Base-by-base conservation (phyloP, 2,113 vertebrate genomes). In the Microcebus griseorufus region DNA sequence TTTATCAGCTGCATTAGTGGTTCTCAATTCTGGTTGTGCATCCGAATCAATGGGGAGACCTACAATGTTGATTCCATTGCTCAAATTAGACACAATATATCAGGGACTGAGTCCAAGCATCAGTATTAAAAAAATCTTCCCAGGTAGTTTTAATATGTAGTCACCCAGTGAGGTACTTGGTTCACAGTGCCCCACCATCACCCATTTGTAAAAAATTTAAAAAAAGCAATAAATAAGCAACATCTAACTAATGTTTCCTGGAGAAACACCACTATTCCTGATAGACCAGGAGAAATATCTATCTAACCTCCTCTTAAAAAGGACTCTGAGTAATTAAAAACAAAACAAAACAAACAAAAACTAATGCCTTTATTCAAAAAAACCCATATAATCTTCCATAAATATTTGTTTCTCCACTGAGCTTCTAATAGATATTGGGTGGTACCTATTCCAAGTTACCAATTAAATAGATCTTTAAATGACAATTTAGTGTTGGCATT, bases 401-500 rank as follows among this genome's bases (percentile, higher is more conserved):
- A 81, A 42, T 92, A 53, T 51, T 65, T 87, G 94, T 93, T 90
- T 60, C 48, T 73, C 2, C 13, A 70, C 72, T 94, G 88, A 94
- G 72, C 48, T 95, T 94, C 48, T 75, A 48, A 93, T 86, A 86
- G 58, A 82, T 83, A 34, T 73, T 95, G 85, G 12, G 12, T 93
- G 62, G 48, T 97, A 93, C 69, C 78, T 94, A 70, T 88, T 96
- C 34, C 72, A 95, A 97, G 95, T 96, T 45, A 58, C 88, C 84
- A 97, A 70, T 94, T 98, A 97, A 96, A 80, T 67, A 94, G 76
- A 90, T 95, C 45, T 91, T 96, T 97, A 96, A 94, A 94, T 88
- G 48, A 85, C 82, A 95, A 94, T 94, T 93, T 96, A 93, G 39
- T 60, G 48, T 85, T 97, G 72, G 48, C 78, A 95, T 91, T 94